phyloP scores from a whole-genome alignment of 2,888 invertebrate species.

The Candidula unifasciata region DNA sequence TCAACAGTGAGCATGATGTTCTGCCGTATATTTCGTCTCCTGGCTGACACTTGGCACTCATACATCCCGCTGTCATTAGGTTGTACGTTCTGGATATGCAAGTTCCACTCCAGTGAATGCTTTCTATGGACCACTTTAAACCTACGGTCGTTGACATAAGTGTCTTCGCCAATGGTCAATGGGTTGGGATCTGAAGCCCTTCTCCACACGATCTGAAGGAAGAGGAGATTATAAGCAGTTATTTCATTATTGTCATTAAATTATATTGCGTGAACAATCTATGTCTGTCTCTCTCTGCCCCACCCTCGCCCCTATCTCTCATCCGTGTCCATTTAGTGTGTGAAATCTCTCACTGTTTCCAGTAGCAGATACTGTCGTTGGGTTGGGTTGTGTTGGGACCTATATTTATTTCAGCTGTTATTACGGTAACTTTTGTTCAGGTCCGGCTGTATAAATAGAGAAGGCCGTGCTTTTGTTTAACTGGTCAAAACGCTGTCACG shows the following conservation, averaged over 20 bases:
- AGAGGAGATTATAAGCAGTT: neutral
- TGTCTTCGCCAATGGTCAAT: conserved; percentile 62
- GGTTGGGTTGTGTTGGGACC: too few relatives aligned
- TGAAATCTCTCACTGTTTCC: too few relatives aligned
- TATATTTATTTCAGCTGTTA: too few relatives aligned
- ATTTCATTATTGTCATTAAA: neutral
- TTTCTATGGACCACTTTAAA: conserved; percentile 59
- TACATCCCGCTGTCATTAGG: conserved; percentile 64
- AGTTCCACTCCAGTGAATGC: conserved; percentile 63
- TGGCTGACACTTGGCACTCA: conserved; percentile 67
- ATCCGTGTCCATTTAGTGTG: too few relatives aligned
- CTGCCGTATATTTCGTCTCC: conserved; percentile 59
- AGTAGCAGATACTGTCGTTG: too few relatives aligned
- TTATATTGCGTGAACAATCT: too few relatives aligned
- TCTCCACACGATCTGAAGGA: conserved; percentile 63
- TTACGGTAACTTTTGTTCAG: too few relatives aligned
- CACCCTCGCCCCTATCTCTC: too few relatives aligned
- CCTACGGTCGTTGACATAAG: conserved; percentile 60
- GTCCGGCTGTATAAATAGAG: too few relatives aligned
- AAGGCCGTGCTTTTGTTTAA: too few relatives aligned
- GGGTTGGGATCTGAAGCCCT: conserved; percentile 60
- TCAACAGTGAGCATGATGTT: conserved; percentile 59
- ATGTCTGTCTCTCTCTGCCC: too few relatives aligned
- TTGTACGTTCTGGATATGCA: conserved; percentile 63
- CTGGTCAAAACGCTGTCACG: too few relatives aligned